These are phyloP conservation scores for Antrozous pallidus DNA, from an alignment of 2,797 vertebrate species.

Conservation along the genomic window DNA sequence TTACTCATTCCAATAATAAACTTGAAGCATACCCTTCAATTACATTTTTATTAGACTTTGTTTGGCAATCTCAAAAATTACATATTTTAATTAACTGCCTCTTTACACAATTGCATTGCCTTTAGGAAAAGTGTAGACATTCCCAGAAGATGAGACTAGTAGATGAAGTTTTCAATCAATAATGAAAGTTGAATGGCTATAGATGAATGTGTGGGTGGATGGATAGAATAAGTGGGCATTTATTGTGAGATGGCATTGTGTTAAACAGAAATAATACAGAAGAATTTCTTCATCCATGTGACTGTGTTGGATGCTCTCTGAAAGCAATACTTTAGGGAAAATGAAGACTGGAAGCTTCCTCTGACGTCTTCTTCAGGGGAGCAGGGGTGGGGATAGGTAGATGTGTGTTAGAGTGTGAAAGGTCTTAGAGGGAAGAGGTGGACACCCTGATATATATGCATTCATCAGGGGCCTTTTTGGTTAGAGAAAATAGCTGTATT, in stretches of 20 bases:
- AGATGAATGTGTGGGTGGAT: background rate
- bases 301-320: background rate
- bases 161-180: background rate
- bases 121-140: slow-evolving; percentile 20
- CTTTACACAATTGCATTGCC: slow-evolving; percentile 35
- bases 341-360: background rate
- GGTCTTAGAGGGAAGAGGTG: background rate
- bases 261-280: background rate
- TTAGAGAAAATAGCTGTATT: background rate
- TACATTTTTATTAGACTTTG: slow-evolving; percentile 45
- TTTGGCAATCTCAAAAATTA: slow-evolving; percentile 32
- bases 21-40: slow-evolving; percentile 15
- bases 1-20: slow-evolving; percentile 38
- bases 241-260: background rate
- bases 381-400: background rate
- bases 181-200: background rate
- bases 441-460: background rate
- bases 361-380: background rate
- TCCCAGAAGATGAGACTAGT: background rate
- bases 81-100: slow-evolving; percentile 44
- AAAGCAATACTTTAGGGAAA: background rate
- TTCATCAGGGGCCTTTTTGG: background rate
- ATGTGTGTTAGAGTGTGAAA: background rate
- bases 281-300: background rate
- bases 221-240: background rate